Base-by-base conservation (phyloP, 2,888 invertebrate species). In the Clistopyga incitator region DNA sequence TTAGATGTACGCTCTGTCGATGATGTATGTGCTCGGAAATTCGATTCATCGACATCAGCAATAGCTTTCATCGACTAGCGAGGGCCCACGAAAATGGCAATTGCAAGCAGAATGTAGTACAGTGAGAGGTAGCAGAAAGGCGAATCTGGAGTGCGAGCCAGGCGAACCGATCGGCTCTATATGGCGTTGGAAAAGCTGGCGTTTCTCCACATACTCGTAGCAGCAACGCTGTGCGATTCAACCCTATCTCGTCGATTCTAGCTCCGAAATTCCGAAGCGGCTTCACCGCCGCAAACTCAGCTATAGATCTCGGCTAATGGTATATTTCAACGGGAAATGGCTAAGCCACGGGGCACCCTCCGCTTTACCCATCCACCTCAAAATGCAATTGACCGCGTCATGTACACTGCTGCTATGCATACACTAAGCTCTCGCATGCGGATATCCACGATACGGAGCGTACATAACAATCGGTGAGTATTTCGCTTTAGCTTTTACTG, bases 221-320 rank as follows among this genome's bases (percentile, higher is more conserved):
- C 65, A 18, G 72, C 65, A 61, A 25, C 20, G 74, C 23, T 18
- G 38, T 38, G 20, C 64, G 61, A 47, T 75, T 50, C 64, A 18
- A 47, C 64, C 50, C 50, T 74, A 74, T 47, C 47, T 74, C 74
- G 34, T 61, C 45, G 59, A 29, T 34, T 50, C 47, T 34, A 74
- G 61, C 29, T 61, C 18, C 64, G 64, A 75, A 75, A 75, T 75
- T 64, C 75, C 64, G 20, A 34, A 64, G 61, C 75, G 75, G 75
- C 64, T 64, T 25, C 75, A 47, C 34, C 64, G 42, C 50, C 38
- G 64, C 64, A 64, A 75, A 47, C 64, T 75, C 64, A 64, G 50
- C 64, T 75, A 75, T 75, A 64, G 75, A 75, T 75, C 75, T 64
- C 75, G 52, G 64, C 75, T 75, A 75, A 75, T 75, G 75, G 75